Conservation (phyloP, 2,888 invertebrate genomes). For the Acanthopleura granulata region DNA sequence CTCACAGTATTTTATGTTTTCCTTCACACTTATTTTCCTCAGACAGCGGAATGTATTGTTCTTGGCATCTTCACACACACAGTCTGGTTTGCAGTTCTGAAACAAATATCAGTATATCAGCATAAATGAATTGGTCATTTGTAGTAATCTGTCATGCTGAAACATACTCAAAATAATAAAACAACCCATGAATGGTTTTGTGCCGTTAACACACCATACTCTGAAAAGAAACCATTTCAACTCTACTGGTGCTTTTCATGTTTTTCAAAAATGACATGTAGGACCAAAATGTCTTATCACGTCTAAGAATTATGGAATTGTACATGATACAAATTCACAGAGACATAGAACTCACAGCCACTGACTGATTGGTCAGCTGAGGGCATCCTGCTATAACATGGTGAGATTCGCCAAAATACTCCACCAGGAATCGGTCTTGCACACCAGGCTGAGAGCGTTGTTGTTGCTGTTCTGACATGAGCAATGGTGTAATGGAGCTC, state of each 20-base stretch:
- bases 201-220: too few species aligned
- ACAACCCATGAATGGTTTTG: too few species aligned
- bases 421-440: slow-evolving; percentile 76
- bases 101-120: slow-evolving; percentile 44
- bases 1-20: slow-evolving; percentile 77
- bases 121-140: too few species aligned
- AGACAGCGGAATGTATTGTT: slow-evolving; percentile 89
- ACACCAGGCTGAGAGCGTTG: slow-evolving; percentile 17
- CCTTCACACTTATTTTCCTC: slow-evolving; percentile 74
- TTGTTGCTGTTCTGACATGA: not conserved
- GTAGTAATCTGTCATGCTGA: too few species aligned
- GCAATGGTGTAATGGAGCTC: slow-evolving; percentile 70
- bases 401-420: slow-evolving; percentile 83
- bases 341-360: slow-evolving; percentile 74
- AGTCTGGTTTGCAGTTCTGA: slow-evolving; percentile 78
- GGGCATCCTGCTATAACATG: slow-evolving; percentile 77
- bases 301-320: too few species aligned
- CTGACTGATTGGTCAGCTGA: slow-evolving; percentile 74
- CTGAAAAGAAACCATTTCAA: too few species aligned
- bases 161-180: too few species aligned
- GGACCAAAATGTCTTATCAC: too few species aligned
- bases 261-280: too few species aligned
- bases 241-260: too few species aligned
- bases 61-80: slow-evolving; percentile 86
- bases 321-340: too few species aligned